Evolutionary conservation across 1,140 invertebrate species (phyloP), one percentile per base, ranked within the genome.

Genomic region (Cepaea nemoralis): DNA sequence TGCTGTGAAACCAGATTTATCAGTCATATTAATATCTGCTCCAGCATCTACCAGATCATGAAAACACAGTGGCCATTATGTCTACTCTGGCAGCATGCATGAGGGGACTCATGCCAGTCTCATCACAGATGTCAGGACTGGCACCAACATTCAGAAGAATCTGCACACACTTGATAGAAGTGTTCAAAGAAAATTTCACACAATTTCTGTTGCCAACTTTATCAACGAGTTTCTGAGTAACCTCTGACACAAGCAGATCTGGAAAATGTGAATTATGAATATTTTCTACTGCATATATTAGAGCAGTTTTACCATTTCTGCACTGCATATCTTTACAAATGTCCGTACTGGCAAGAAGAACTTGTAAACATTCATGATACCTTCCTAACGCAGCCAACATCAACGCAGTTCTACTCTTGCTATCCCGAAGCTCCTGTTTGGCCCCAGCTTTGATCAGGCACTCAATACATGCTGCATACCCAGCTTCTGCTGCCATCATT

Each of bases 271-370:
- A n/a, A n/a, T n/a, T n/a, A n/a, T n/a, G n/a, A n/a, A n/a, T n/a
- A n/a, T n/a, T 6, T 24, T 69, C 39, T 14, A 39, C 35, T 37
- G 71, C 71, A 74, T 74, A 74, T 22, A 8, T 74, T 3, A 74
- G 27, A 27, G 71, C 71, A 27, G 71, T 74, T 74, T 48, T 42
- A 27, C 71, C 71, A 45, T 12, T 1, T 10, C 27, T 45, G 33
- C 42, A 50, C 27, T 48, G 42, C n/a, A 27, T 3, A 48, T 74
- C 40, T 22, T n/a, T 33, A 12, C 10, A 12, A 22, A 1, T 27
- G 5, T n/a, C n/a, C n/a, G 24, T 8, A 1, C 22, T 24, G 22
- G n/a, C n/a, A 70, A 70, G 39, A 39, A 74, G n/a, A 45, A 22
- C 6, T 33, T 42, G 14, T 33, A 74, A 50, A 48, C 71, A 74